Base-by-base conservation (phyloP, 1,140 invertebrate species). In the Diorhabda sublineata region DNA sequence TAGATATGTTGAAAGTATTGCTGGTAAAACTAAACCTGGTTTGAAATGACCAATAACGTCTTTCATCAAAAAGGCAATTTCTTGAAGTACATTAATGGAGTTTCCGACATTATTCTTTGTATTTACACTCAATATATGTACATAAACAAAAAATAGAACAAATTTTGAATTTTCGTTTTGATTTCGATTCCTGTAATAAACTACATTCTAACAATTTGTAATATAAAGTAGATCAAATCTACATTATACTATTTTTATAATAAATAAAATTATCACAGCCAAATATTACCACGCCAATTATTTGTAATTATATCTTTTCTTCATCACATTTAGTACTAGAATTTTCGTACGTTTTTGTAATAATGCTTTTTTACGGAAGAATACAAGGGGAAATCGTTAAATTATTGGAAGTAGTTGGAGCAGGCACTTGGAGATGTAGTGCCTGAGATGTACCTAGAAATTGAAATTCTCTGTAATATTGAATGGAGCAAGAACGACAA, bases 401-500 rank as follows among this genome's bases (percentile, higher is more conserved):
- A 64, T 62, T 71, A 66, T 57, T 69, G 43, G 61, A 68, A 56
- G 71, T 26, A 42, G 71, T 71, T 5, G 77, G 73, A 63, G 75
- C 75, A 6, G 75, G 71, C n/a, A 77, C 74, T 61, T 76, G 75
- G 26, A 76, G 9, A 58, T 76, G 77, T 47, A 78, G 67, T 47
- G 64, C 67, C 44, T 69, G 75, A 9, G 71, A 66, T 64, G 58
- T 69, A 67, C 64, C 64, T 65, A 58, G 42, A 65, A 64, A 47
- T 42, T 41, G 59, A 43, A 41, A 26, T 26, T 26, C 0, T 1
- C 26, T 26, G 26, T 26, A 26, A 26, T 26, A 26, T 26, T 26
- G 26, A 26, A 26, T 26, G 26, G 26, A 2, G 26, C 26, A 26
- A 26, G 26, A 26, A 26, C 26, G 26, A 26, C 26, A 26, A 26